Percentiles rank a stretch among this genome's conserved stretches.
Conservation (phyloP, 2,113 vertebrate genomes). For the Xenopus tropicalis region UCB_Xtro_10.0 CM004451.2:65898001-65898500, state of each 20-base stretch:
- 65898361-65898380: slow-evolving; percentile 46
- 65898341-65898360: slow-evolving; percentile 57
- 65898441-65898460: not conserved
- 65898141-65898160: slow-evolving; percentile 99
- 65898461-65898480: not conserved
- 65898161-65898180: slow-evolving; percentile 85
- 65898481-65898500: no score
- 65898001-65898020: slow-evolving; percentile 60
- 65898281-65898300: slow-evolving; percentile 79
- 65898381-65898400: slow-evolving; percentile 1
- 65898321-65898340: slow-evolving; percentile 54
- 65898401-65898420: not conserved
- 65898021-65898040: slow-evolving; percentile 81
- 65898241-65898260: slow-evolving; percentile 87
- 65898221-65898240: slow-evolving; percentile 93
- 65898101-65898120: slow-evolving; percentile 73
- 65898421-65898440: not conserved
- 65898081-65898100: slow-evolving; percentile 49
- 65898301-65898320: slow-evolving; percentile 75
- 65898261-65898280: slow-evolving; percentile 97
- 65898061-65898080: slow-evolving; percentile 57
- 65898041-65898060: slow-evolving; percentile 62
- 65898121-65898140: slow-evolving; percentile 73
- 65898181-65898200: slow-evolving; percentile 91
- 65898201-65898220: slow-evolving; percentile 92